Evolutionary conservation across 2,888 invertebrate species (phyloP).

Genomic region (Sphaerolaimus hirsutus): DNA sequence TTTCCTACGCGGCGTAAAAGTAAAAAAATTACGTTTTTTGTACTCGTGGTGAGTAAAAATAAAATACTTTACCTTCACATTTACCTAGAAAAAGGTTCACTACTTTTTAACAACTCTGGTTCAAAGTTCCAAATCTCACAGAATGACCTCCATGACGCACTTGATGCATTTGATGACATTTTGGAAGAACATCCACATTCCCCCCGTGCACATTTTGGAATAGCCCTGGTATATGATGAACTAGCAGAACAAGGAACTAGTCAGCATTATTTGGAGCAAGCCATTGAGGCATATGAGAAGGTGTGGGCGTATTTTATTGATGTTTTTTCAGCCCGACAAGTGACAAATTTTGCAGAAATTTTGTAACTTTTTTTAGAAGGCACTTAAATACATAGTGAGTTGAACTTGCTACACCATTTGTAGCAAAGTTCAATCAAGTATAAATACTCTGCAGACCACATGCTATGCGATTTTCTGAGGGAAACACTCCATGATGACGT

Average conservation of each 20-base stretch:
- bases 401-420: too few species aligned
- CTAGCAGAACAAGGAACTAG: neutral
- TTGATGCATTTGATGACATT: slow-evolving; percentile 27
- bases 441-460: too few species aligned
- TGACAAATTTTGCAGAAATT: neutral
- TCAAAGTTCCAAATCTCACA: neutral
- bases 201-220: neutral
- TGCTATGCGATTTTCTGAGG: too few species aligned
- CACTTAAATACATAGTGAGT: too few species aligned
- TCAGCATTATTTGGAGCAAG: neutral
- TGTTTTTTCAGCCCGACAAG: too few species aligned
- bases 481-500: too few species aligned
- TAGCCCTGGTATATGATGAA: neutral
- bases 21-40: neutral
- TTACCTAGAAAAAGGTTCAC: neutral
- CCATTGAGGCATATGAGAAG: neutral
- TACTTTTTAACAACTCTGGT: neutral
- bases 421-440: too few species aligned
- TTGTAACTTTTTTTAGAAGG: neutral
- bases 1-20: too few species aligned
- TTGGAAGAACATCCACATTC: neutral
- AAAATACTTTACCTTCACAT: neutral
- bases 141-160: slow-evolving; percentile 26
- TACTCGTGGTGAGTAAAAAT: neutral
- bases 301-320: neutral